phyloP scores from a whole-genome alignment of 2,113 vertebrate genomes.

The Chaetorhynchus papuensis region DNA sequence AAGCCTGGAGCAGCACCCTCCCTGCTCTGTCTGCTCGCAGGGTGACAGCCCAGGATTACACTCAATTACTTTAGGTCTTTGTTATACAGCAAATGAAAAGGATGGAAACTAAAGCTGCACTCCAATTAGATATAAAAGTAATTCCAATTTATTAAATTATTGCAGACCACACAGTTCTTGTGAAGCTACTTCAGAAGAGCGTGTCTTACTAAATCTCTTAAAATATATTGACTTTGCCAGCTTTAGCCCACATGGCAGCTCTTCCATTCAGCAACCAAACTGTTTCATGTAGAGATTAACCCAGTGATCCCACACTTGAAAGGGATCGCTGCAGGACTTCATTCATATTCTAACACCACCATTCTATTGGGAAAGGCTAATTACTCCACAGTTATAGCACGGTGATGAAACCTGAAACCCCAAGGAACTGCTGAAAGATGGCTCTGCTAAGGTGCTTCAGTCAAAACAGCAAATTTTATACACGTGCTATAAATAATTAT shows the following conservation, averaged over 20 bases:
- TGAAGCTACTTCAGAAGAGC: slow-evolving; percentile 51
- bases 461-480: not conserved
- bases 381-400: slow-evolving; percentile 53
- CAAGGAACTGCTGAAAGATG: slow-evolving; percentile 6
- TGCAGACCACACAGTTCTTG: slow-evolving; percentile 56
- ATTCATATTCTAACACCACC: slow-evolving; percentile 59
- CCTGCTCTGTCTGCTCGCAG: not conserved
- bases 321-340: slow-evolving; percentile 59
- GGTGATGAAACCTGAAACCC: not conserved
- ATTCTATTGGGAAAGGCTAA: slow-evolving; percentile 48
- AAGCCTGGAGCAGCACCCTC: not conserved
- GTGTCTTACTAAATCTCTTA: slow-evolving; percentile 67
- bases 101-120: slow-evolving; percentile 27
- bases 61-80: slow-evolving; percentile 44
- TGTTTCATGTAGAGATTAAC: slow-evolving; percentile 73
- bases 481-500: not conserved
- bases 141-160: slow-evolving; percentile 63
- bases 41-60: not conserved
- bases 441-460: not conserved
- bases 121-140: slow-evolving; percentile 69
- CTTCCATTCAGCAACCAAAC: slow-evolving; percentile 53
- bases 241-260: slow-evolving; percentile 44
- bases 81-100: slow-evolving; percentile 47
- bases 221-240: slow-evolving; percentile 69
- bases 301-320: slow-evolving; percentile 68